phyloP scores from a whole-genome alignment of 2,113 vertebrate genomes.

The Myiozetetes cayanensis region DNA sequence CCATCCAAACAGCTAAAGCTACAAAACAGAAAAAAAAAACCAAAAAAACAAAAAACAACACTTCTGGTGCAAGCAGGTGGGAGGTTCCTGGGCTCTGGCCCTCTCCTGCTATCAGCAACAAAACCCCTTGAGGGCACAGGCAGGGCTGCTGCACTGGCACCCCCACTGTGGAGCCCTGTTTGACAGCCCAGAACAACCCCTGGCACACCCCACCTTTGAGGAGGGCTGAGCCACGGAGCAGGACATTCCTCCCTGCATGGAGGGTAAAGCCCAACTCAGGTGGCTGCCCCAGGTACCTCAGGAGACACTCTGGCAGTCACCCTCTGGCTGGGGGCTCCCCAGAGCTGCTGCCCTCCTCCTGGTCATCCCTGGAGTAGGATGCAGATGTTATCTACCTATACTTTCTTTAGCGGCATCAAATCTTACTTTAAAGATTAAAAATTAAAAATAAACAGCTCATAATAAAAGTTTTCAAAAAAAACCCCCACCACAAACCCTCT shows the following conservation, averaged over 20 bases:
- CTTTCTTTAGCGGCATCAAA: neutral
- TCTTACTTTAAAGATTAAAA: neutral
- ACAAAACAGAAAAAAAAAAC: neutral
- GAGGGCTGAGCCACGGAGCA: rapidly evolving
- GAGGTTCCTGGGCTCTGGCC: neutral
- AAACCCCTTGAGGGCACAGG: rapidly evolving
- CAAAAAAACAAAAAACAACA: no score
- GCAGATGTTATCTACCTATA: rapidly evolving
- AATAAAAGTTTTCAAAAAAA: neutral
- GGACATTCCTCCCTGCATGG: rapidly evolving
- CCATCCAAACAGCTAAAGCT: neutral
- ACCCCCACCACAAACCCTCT: neutral
- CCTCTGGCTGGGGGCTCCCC: neutral
- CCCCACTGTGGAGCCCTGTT: rapidly evolving
- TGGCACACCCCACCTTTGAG: rapidly evolving
- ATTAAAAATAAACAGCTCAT: neutral
- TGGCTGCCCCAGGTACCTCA: rapidly evolving
- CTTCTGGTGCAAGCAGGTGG: neutral
- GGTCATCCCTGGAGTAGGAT: neutral
- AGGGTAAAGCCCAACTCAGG: neutral
- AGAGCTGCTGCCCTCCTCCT: neutral
- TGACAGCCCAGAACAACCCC: neutral
- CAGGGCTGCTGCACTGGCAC: no score
- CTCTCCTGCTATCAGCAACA: neutral
- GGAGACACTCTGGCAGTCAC: neutral